These are phyloP conservation scores for Melanotaenia duboulayi DNA, from an alignment of 2,113 vertebrate genomes.

Conservation along the genomic window DNA sequence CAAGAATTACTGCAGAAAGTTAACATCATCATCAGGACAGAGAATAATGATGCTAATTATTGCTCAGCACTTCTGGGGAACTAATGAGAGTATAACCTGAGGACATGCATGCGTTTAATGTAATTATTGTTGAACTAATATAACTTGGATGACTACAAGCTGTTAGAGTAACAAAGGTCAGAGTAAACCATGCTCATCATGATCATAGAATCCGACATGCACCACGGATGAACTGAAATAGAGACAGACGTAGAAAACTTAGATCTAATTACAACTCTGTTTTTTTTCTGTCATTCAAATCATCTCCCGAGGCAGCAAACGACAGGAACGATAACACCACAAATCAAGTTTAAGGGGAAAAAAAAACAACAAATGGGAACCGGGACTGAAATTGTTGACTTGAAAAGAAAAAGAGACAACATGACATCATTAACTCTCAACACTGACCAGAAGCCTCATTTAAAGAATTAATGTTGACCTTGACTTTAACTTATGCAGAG, in stretches of 20 bases:
- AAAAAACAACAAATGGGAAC: too few species aligned
- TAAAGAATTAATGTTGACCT: too few species aligned
- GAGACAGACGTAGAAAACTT: neutral
- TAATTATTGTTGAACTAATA: constrained; percentile 41
- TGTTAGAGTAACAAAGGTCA: neutral
- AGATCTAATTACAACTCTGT: neutral
- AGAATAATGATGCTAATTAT: constrained; percentile 11
- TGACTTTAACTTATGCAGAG: too few species aligned
- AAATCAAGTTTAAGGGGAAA: too few species aligned
- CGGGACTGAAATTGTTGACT: too few species aligned
- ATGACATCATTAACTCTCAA: too few species aligned
- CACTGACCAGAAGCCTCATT: too few species aligned
- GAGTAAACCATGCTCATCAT: neutral
- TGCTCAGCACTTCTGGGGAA: constrained; percentile 8
- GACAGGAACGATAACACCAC: neutral
- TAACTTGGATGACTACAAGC: neutral
- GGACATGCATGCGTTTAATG: constrained; percentile 37
- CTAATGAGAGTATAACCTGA: constrained; percentile 42
- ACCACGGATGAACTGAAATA: neutral
- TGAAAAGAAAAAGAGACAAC: too few species aligned
- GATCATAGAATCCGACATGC: neutral
- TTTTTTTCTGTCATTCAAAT: neutral
- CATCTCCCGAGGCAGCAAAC: neutral
- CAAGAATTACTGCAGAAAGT: constrained; percentile 9
- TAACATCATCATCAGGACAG: constrained; percentile 14